Conservation (phyloP, 2,113 vertebrate genomes). For the Poeciliopsis prolifica region DNA sequence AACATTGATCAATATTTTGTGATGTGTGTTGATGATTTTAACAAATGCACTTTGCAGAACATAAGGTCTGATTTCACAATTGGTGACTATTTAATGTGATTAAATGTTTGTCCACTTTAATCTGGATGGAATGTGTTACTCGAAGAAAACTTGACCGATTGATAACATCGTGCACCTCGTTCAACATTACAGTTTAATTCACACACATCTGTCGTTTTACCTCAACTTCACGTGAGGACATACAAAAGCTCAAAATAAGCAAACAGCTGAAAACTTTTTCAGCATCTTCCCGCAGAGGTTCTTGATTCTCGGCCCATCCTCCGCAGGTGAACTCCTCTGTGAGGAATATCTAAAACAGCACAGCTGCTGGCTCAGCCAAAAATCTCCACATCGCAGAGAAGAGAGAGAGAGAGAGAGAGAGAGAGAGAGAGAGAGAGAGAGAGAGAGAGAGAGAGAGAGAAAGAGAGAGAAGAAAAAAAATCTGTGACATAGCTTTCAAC, state of each 20-base stretch:
- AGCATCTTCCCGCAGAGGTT: slow-evolving; percentile 17
- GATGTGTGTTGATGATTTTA: no score
- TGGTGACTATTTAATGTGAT: no score
- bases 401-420: background rate
- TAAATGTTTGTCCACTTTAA: no score
- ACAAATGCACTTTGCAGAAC: no score
- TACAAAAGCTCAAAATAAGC: slow-evolving; percentile 11
- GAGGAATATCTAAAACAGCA: slow-evolving; percentile 56
- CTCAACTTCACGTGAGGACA: background rate
- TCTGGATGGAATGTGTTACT: no score
- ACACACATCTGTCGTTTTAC: slow-evolving; percentile 18
- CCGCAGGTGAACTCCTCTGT: slow-evolving; percentile 40
- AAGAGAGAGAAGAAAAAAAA: slow-evolving; percentile 20
- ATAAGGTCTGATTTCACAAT: no score
- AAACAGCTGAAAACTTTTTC: slow-evolving; percentile 9
- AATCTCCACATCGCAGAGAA: slow-evolving; percentile 52
- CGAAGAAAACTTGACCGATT: no score
- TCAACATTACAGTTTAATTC: background rate
- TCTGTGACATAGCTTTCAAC: slow-evolving; percentile 72
- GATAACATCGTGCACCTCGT: background rate
- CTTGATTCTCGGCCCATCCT: slow-evolving; percentile 40
- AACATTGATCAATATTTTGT: no score
- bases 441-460: slow-evolving; percentile 17
- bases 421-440: slow-evolving; percentile 7
- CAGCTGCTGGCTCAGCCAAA: slow-evolving; percentile 71